Evolutionary conservation across 23 tunicate genomes (phyloP).

Genomic region (Trididemnum miniatum): DNA sequence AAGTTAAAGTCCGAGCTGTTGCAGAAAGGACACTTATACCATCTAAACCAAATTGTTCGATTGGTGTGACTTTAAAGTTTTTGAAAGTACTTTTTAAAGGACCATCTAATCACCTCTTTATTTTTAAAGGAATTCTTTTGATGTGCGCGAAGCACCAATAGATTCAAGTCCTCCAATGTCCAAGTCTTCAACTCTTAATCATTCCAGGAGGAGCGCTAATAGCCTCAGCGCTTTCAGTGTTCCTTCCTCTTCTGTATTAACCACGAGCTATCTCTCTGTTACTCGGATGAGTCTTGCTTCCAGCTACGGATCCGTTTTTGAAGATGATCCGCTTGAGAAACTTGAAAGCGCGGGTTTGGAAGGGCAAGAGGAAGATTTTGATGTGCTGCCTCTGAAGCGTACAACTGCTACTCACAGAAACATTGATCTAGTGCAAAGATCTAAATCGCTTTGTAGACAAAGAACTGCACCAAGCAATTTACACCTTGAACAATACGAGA

Average conservation of each 20-base stretch:
- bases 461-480: not conserved
- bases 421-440: not conserved
- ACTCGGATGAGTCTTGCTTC: constrained; percentile 49
- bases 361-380: not conserved
- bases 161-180: not conserved
- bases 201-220: not conserved
- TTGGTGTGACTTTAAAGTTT: too few relatives aligned
- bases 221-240: constrained; percentile 36
- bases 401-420: not conserved
- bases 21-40: too few relatives aligned
- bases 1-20: too few relatives aligned
- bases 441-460: constrained; percentile 35
- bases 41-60: too few relatives aligned
- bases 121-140: not conserved
- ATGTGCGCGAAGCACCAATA: not conserved
- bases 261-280: not conserved
- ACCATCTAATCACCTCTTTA: not conserved
- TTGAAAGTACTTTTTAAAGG: too few relatives aligned
- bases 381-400: not conserved
- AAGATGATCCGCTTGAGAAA: constrained; percentile 17
- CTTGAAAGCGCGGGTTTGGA: not conserved
- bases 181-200: not conserved
- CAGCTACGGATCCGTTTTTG: constrained; percentile 56
- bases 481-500: not conserved
- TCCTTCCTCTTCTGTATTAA: constrained; percentile 24